Evolutionary conservation across 2,113 vertebrate species (phyloP), one percentile per base, ranked within the genome.

Genomic region (Ailuropoda melanoleuca): DNA sequence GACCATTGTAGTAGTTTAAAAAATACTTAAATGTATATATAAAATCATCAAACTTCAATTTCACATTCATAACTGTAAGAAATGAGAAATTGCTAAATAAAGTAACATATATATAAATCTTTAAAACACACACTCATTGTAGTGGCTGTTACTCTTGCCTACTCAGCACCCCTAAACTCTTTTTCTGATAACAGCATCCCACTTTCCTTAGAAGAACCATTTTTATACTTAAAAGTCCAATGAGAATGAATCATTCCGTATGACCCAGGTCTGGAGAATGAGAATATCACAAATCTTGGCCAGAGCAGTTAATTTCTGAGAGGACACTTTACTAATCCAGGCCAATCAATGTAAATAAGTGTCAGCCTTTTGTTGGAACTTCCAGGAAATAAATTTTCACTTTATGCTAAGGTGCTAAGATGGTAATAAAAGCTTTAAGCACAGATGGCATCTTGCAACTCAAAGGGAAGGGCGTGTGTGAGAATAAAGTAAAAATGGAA

Each of bases 11-110:
- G 56, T 64, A 70, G 7, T 60, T 24, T 88, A 66, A 72, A 95
- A 90, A 88, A 43, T 0, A 94, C 15, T 85, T 83, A 72, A 90
- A 62, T 70, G 3, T 82, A 78, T 23, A 55, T 39, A 90, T 39
- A n/a, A 37, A 83, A 92, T 81, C 21, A 55, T 92, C 75, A 94
- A 88, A 97, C 23, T 83, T 86, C 29, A 70, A 66, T 80, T 81
- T 48, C 80, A 90, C 50, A 75, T 72, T 82, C 46, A n/a, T 78
- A 78, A 90, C 58, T 70, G 19, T 39, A 93, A 85, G 14, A 83
- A 80, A 88, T 70, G 12, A 90, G 70, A 92, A 97, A 72, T 78
- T 46, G 48, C 11, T 72, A 62, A 55, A 43, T 12, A 62, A 75
- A 86, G 34, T 64, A 87, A 55, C 26, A 89, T 70, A 66, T 78